These are phyloP conservation scores for Pseudobourletiella spinata DNA, from an alignment of 1,140 invertebrate genomes.

Conservation along the genomic window DNA sequence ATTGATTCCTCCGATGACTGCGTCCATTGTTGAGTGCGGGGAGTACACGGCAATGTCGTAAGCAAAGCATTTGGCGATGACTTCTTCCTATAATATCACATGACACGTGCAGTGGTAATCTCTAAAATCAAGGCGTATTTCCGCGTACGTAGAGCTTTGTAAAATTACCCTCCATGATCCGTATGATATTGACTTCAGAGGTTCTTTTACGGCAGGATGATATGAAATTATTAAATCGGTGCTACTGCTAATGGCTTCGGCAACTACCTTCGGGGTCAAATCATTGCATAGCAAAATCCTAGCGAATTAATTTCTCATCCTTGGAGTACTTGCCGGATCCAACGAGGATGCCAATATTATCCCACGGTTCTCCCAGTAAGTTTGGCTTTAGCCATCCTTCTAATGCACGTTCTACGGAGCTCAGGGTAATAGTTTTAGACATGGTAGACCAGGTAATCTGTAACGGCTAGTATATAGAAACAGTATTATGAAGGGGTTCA, in stretches of 20 bases:
- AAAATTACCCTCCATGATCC: constrained; percentile 67
- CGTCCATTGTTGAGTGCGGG: constrained; percentile 86
- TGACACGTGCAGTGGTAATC: too few species aligned
- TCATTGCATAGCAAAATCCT: constrained; percentile 86
- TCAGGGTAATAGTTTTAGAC: constrained; percentile 6
- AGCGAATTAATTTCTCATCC: constrained; percentile 44
- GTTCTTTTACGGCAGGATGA: constrained; percentile 89
- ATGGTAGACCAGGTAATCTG: too few species aligned
- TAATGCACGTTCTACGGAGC: constrained; percentile 12
- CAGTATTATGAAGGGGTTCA: too few species aligned
- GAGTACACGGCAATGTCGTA: constrained; percentile 84
- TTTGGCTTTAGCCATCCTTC: constrained; percentile 25
- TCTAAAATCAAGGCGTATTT: too few species aligned
- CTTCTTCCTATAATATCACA: constrained; percentile 68
- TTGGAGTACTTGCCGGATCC: constrained; percentile 48
- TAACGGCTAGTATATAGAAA: too few species aligned
- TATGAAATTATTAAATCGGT: constrained; percentile 82
- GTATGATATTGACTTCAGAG: constrained; percentile 65
- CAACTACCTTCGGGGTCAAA: constrained; percentile 75
- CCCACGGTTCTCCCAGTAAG: constrained; percentile 54
- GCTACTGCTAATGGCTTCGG: constrained; percentile 62
- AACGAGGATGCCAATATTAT: constrained; percentile 87
- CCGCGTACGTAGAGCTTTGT: too few species aligned
- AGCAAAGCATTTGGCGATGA: constrained; percentile 70
- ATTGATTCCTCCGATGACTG: constrained; percentile 71